phyloP scores from a whole-genome alignment of 2,797 vertebrate genomes.

The Ctenopoma kingsleyae region DNA sequence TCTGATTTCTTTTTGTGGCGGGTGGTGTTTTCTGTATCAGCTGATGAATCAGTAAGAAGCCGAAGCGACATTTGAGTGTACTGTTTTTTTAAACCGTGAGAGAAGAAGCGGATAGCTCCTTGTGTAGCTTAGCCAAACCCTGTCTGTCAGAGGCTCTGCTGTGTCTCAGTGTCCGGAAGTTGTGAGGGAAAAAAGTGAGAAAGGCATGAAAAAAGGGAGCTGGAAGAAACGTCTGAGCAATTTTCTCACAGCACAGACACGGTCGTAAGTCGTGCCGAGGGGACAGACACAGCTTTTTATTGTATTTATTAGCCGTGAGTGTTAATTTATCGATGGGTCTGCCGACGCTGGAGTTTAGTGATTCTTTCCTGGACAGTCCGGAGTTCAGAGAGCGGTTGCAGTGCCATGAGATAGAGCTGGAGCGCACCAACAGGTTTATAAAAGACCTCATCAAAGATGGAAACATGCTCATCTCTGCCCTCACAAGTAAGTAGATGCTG shows the following conservation, averaged over 20 bases:
- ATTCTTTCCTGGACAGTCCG: slow-evolving; percentile 95
- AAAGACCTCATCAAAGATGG: slow-evolving; percentile 98
- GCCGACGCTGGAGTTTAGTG: slow-evolving; percentile 96
- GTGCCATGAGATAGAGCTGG: slow-evolving; percentile 95
- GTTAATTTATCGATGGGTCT: slow-evolving; percentile 88
- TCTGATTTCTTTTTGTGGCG: neutral
- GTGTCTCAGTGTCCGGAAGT: slow-evolving; percentile 75
- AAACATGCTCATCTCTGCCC: slow-evolving; percentile 92
- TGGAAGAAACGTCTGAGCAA: slow-evolving; percentile 28
- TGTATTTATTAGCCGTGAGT: slow-evolving; percentile 1
- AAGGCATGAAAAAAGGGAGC: slow-evolving; percentile 71
- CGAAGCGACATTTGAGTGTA: neutral
- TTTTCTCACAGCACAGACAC: neutral
- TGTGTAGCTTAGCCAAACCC: slow-evolving; percentile 16
- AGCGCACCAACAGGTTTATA: slow-evolving; percentile 96
- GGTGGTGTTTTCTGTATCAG: neutral
- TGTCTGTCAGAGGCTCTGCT: slow-evolving; percentile 35
- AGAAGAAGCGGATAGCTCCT: slow-evolving; percentile 5
- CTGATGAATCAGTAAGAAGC: neutral
- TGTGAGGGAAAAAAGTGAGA: slow-evolving; percentile 56
- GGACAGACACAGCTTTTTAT: neutral
- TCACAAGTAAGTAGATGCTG: slow-evolving; percentile 88
- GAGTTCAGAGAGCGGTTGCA: slow-evolving; percentile 95
- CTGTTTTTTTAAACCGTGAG: too few species aligned
- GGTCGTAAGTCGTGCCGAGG: neutral